Base-by-base conservation (phyloP, 1,140 invertebrate genomes). In the Drosophila azteca region DNA sequence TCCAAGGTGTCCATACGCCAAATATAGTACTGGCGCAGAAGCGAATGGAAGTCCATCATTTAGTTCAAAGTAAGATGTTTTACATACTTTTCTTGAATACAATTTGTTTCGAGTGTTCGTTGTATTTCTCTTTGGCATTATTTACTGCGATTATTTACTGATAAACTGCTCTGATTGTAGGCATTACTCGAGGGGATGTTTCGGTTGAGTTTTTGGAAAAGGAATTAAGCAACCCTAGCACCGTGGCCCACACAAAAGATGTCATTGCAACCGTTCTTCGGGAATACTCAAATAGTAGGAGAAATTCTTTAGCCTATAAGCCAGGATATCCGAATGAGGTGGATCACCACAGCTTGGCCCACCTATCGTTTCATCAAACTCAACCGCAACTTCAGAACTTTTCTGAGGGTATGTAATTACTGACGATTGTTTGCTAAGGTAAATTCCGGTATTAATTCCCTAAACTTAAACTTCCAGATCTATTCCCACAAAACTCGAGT, bases 221-320 rank as follows among this genome's bases (percentile, higher is more conserved):
- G 79, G 95, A 97, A 89, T 92, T 96, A 20, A 93, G 93, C 62
- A 96, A 95, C 92, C 94, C 95, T 0, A 95, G 93, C 9, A 94
- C 95, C 92, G 95, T 95, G 78, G 94, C 93, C 82, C 94, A 94
- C 15, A 95, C 96, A 72, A 94, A 95, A 41, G 96, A 97, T 67
- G 92, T 96, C 62, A 93, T 96, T 62, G 92, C 94, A 31, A 94
- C 94, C 48, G 96, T 96, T 67, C 91, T 96, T 29, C 95, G 95
- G 57, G 89, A 90, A 92, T 91, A 92, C 41, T 50, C 59, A 2
- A 65, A 64, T 46, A 35, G 43, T 7, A 80, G 71, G n/a, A 65
- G 70, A n/a, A 87, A 62, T 59, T 9, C 43, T 8, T 15, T 53
- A 2, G 46, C 55, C 24, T 71, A 43, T 43, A 58, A 72, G 41